These are phyloP conservation scores for Todiramphus chloris DNA, from an alignment of 2,113 vertebrate genomes.

Conservation along the genomic window DNA sequence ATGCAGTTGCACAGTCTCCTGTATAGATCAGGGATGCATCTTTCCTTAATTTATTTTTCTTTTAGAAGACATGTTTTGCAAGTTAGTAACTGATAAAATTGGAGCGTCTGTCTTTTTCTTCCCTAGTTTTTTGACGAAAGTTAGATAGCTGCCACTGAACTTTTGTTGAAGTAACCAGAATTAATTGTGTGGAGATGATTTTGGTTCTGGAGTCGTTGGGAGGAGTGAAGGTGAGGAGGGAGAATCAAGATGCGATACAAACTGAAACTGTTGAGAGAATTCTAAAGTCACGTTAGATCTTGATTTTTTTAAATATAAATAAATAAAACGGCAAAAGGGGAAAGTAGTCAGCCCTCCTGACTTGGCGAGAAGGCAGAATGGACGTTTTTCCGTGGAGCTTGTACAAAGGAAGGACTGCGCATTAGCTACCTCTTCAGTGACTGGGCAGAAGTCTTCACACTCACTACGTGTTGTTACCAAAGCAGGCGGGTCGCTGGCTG, in stretches of 20 bases:
- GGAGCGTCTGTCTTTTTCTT: constrained; percentile 7
- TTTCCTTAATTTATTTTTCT: constrained; percentile 47
- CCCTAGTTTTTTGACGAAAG: constrained; percentile 16
- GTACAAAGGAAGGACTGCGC: constrained; percentile 67
- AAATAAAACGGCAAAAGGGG: background rate
- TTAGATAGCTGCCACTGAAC: background rate
- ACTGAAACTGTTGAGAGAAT: background rate
- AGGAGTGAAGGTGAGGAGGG: background rate
- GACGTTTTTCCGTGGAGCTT: constrained; percentile 56
- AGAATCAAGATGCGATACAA: background rate
- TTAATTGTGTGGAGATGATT: background rate
- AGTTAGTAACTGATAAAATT: background rate
- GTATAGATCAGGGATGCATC: constrained; percentile 47
- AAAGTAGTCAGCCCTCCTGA: background rate
- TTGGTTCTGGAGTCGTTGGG: background rate
- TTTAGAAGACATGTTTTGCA: constrained; percentile 29
- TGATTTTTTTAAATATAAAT: background rate
- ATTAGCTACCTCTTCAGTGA: constrained; percentile 79
- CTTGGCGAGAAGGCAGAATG: background rate
- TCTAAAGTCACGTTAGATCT: background rate
- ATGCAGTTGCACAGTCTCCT: constrained; percentile 34
- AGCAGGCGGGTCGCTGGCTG: constrained; percentile 38
- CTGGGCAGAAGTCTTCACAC: constrained; percentile 67
- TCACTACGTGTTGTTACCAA: constrained; percentile 64
- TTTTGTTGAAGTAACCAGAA: background rate